Evolutionary conservation across 2,113 vertebrate genomes (phyloP).

Genomic region (Etia nguti): DNA sequence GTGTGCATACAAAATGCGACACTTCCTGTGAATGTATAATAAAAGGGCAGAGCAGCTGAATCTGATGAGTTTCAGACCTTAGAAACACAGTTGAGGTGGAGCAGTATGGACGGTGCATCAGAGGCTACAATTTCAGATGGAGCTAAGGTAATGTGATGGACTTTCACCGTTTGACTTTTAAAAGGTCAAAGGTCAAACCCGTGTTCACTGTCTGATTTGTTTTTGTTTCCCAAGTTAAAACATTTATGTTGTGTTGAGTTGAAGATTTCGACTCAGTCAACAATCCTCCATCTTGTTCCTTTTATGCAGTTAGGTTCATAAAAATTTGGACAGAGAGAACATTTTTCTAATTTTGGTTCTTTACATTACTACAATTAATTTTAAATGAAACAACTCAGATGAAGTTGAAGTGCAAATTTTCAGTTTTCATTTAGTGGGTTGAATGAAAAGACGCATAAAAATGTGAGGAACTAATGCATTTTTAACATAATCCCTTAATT

Average conservation of each 20-base stretch:
- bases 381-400: background rate
- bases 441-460: no score
- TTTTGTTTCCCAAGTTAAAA: background rate
- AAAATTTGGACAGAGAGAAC: no score
- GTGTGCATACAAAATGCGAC: accelerated
- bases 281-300: no score
- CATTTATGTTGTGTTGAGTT: background rate
- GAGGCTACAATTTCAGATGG: background rate
- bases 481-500: no score
- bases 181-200: background rate
- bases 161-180: background rate
- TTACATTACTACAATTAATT: background rate
- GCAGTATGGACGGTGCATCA: accelerated
- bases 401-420: no score
- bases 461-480: no score
- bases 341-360: background rate
- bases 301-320: no score
- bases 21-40: background rate
- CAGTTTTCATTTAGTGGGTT: no score
- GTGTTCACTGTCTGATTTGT: accelerated
- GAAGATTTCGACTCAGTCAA: accelerated
- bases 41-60: background rate
- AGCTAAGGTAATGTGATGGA: background rate
- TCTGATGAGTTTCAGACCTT: background rate
- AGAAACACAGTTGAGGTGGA: background rate